Percentiles rank a stretch among this genome's conserved stretches.
These are phyloP conservation scores for Leptoclinus maculatus DNA, from an alignment of 2,797 vertebrate genomes.

Conservation along the genomic window DNA sequence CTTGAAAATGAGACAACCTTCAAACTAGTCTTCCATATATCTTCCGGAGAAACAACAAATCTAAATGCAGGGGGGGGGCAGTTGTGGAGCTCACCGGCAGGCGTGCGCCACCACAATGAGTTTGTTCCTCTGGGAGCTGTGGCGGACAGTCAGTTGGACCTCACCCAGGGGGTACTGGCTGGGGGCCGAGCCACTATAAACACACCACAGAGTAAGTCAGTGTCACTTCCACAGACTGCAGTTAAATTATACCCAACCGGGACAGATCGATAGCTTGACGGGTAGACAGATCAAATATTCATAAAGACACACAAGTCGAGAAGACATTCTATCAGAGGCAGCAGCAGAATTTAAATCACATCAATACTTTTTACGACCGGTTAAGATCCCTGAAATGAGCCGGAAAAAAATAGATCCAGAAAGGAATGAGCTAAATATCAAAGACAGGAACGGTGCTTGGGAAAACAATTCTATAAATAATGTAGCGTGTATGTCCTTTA, in stretches of 20 bases:
- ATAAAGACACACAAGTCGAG: constrained; percentile 2
- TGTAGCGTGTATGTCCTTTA: constrained; percentile 61
- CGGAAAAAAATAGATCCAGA: not conserved
- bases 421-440: not conserved
- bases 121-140: constrained; percentile 97
- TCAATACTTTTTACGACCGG: not conserved
- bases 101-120: constrained; percentile 96
- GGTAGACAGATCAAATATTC: constrained; percentile 23
- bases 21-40: constrained; percentile 8
- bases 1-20: constrained; percentile 3
- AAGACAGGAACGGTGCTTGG: not conserved
- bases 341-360: constrained; percentile 4
- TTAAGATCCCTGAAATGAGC: not conserved
- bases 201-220: constrained; percentile 55
- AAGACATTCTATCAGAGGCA: not conserved
- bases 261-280: not conserved
- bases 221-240: constrained; percentile 31
- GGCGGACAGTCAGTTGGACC: constrained; percentile 94
- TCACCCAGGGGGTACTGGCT: constrained; percentile 93
- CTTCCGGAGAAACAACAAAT: not conserved
- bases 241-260: not conserved
- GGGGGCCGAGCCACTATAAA: constrained; percentile 88
- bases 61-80: not conserved
- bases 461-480: not conserved
- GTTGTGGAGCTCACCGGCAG: constrained; percentile 87